A percentile compares a stretch with the other conserved stretches of the same genome.
These are phyloP conservation scores for Sinella curviseta DNA, from an alignment of 1,140 invertebrate genomes.

Conservation along the genomic window DNA sequence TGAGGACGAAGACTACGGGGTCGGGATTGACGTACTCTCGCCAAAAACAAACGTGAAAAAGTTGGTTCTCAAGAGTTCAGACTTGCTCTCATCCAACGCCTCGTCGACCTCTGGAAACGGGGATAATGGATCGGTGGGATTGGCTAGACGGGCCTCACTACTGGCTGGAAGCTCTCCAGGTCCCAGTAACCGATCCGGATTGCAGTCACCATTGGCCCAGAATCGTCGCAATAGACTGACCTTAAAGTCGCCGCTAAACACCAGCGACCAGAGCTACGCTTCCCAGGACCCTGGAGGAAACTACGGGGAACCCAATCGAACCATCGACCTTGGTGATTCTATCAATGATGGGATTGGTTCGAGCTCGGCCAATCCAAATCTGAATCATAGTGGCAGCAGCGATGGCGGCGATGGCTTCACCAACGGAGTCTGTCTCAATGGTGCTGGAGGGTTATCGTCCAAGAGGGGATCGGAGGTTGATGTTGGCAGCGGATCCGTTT, in stretches of 20 bases:
- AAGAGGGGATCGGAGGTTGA: not conserved
- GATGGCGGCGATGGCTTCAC: not conserved
- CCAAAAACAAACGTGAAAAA: constrained; percentile 62
- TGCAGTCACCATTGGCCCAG: not conserved
- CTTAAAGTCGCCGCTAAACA: not conserved
- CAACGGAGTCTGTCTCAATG: not conserved
- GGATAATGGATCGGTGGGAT: not conserved
- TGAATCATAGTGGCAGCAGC: not conserved
- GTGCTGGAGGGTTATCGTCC: not conserved
- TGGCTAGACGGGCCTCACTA: not conserved
- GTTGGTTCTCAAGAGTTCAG: constrained; percentile 54
- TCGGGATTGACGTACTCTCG: constrained; percentile 55
- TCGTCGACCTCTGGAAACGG: not conserved
- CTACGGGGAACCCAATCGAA: not conserved
- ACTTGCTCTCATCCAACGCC: not conserved
- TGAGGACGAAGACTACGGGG: constrained; percentile 59
- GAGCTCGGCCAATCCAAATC: not conserved
- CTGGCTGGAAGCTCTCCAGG: not conserved
- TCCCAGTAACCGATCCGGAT: not conserved
- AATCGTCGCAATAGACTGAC: not conserved
- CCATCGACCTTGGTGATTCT: not conserved
- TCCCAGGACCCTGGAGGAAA: not conserved
- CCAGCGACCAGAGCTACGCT: not conserved
- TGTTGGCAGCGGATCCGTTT: not conserved
- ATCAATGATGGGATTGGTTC: not conserved